Base-by-base conservation (phyloP, 37 sponge, comb jelly and placozoan species). In the Mnemiopsis leidyi region DNA sequence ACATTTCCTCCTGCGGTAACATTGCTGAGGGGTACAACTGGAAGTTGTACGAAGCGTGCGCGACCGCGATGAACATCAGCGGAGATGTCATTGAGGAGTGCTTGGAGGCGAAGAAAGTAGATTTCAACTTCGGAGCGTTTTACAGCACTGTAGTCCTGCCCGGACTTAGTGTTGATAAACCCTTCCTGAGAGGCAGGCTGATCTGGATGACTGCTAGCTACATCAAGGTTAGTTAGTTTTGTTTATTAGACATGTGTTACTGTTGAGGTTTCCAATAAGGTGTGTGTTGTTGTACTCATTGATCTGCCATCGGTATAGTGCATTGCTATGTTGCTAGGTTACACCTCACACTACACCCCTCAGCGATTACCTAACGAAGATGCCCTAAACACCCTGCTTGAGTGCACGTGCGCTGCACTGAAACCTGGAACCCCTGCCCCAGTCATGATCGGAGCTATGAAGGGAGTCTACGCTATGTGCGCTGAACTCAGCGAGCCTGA, bases 1-100 rank as follows among this genome's bases (percentile, higher is more conserved):
- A 79, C 82, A 79, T 79, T 23, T 34, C 36, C 29, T 32, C 35
- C 37, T 32, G 37, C 37, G 82, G 82, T 34, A 23, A 23, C 13
- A 33, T 79, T 3, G 38, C 37, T 1, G 82, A 79, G 82, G 82
- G 82, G 31, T 79, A 33, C 36, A 79, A 32, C 37, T 79, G 82
- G 82, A 79, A 79, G 82, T 13, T 34, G 36, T 79, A 79, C 36
- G 82, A 79, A 29, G 82, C 82, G 38, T 79, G 82, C 21, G 82
- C 82, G 1, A 79, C 82, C 2, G 82, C 82, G 9, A 32, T 79
- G 82, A 79, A 79, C 82, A 79, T 79, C 82, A 79, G 82, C 21
- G 82, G 82, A 16, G 82, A 35, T 31, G 82, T 29, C 23, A 36
- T 79, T 34, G 82, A 79, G 82, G 82, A 79, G 38, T 79, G 82